phyloP scores from a whole-genome alignment of 2,113 vertebrate species.

The Rhodinocichla rosea region DNA sequence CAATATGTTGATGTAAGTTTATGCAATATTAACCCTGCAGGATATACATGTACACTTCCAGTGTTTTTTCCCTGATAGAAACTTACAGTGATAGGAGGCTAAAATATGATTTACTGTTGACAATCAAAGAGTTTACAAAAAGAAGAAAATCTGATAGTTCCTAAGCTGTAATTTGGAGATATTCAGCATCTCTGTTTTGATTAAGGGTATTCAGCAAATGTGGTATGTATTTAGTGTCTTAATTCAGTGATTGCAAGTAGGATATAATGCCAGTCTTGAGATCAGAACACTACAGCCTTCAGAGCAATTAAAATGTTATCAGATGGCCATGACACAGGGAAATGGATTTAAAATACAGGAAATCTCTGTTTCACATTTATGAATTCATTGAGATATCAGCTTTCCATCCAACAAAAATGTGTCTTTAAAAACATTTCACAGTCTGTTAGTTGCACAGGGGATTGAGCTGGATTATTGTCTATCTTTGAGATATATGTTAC shows the following conservation, averaged over 20 bases:
- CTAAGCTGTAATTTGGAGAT: not conserved
- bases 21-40: not conserved
- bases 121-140: not conserved
- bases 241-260: not conserved
- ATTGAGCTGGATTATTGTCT: not conserved
- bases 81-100: not conserved
- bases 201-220: not conserved
- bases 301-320: constrained; percentile 17
- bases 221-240: not conserved
- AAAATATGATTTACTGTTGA: not conserved
- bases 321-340: not conserved
- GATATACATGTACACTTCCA: not conserved
- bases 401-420: not conserved
- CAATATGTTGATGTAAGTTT: not conserved
- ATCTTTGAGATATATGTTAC: not conserved
- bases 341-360: not conserved
- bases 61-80: not conserved
- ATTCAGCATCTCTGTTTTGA: not conserved
- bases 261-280: not conserved
- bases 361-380: not conserved
- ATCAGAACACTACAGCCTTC: not conserved
- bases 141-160: not conserved
- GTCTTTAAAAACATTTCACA: not conserved
- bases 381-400: not conserved
- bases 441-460: not conserved